phyloP scores from a whole-genome alignment of 2,888 invertebrate species.

The Hirtodrosophila cameraria region DNA sequence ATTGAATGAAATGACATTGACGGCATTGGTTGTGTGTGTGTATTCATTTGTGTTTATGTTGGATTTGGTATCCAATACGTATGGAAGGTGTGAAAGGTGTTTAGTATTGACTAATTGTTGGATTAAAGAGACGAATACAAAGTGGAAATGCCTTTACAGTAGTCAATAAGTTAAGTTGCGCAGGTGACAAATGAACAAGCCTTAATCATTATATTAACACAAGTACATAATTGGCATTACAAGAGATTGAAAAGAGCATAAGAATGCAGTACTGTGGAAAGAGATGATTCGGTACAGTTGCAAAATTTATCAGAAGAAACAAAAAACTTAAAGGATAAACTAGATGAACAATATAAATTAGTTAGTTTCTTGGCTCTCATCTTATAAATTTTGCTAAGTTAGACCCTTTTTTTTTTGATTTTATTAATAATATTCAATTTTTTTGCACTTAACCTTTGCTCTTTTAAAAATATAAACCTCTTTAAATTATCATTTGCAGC shows the following conservation, averaged over 20 bases:
- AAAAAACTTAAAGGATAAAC: no score
- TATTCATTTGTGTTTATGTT: constrained; percentile 23
- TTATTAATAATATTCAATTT: not conserved
- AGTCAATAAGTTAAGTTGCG: constrained; percentile 4
- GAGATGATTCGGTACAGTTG: no score
- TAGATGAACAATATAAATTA: no score
- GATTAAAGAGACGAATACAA: constrained; percentile 71
- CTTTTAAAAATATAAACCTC: not conserved
- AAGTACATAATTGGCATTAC: no score
- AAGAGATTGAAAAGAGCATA: no score
- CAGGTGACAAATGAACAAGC: constrained; percentile 10
- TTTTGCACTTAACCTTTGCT: not conserved
- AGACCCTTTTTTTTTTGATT: no score
- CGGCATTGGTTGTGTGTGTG: constrained; percentile 18
- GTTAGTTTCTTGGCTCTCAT: no score
- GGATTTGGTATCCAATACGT: constrained; percentile 45
- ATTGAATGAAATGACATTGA: constrained; percentile 69
- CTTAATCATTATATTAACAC: no score
- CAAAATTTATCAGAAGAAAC: no score
- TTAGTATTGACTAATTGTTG: constrained; percentile 81
- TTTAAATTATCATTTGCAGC: constrained; percentile 17
- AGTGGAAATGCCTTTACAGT: constrained; percentile 36
- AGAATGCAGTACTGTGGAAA: no score
- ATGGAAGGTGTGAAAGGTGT: constrained; percentile 77
- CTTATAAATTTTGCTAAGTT: no score